Conservation (phyloP, 2,113 vertebrate genomes). For the Chaenogobius annularis region DNA sequence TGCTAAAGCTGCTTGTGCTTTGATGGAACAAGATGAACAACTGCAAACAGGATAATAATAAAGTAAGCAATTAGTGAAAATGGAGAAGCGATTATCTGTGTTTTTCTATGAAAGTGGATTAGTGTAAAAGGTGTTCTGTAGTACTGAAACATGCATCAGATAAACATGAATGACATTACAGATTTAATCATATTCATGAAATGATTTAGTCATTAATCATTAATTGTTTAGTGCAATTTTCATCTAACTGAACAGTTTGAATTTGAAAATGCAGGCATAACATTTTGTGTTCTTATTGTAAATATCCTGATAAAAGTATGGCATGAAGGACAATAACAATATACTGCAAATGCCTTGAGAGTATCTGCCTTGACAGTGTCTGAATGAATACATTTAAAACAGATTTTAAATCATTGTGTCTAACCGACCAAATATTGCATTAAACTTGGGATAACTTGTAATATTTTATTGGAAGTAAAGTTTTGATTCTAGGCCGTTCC, state of each 20-base stretch:
- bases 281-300: neutral
- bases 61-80: constrained; percentile 18
- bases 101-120: constrained; percentile 4
- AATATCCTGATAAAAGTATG: neutral
- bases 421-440: neutral
- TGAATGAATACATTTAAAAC: too few species aligned
- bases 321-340: neutral
- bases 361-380: neutral
- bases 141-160: neutral
- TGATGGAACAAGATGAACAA: constrained; percentile 56
- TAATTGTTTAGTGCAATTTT: too few species aligned
- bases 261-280: neutral
- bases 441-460: neutral
- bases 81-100: neutral
- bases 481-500: too few species aligned
- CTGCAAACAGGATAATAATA: constrained; percentile 4
- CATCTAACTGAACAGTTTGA: neutral
- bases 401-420: neutral
- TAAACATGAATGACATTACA: neutral
- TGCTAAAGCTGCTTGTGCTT: constrained; percentile 38
- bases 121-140: neutral
- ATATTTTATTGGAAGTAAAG: too few species aligned
- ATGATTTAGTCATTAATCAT: too few species aligned
- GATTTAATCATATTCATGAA: neutral
- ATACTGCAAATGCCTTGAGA: neutral